Percentiles rank a stretch among this genome's conserved stretches.
These are phyloP conservation scores for Probosciger aterrimus DNA, from an alignment of 2,113 vertebrate species.

Conservation along the genomic window DNA sequence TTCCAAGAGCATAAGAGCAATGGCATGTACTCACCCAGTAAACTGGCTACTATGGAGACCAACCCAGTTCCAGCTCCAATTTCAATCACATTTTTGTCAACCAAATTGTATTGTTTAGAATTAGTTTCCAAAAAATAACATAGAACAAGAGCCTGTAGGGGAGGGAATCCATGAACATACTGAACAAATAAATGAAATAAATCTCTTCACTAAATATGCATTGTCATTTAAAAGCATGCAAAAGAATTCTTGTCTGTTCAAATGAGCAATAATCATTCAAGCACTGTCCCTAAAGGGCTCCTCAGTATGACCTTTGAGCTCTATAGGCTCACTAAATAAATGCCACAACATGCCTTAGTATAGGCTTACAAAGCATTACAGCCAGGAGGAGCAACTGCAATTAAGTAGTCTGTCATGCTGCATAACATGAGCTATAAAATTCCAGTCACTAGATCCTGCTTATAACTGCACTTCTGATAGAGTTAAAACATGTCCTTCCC, in stretches of 20 bases:
- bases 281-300: background rate
- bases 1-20: background rate
- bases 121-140: slow-evolving; percentile 92
- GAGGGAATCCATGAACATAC: background rate
- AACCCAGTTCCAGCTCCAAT: slow-evolving; percentile 95
- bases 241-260: background rate
- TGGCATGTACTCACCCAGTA: slow-evolving; percentile 80
- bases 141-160: slow-evolving; percentile 86
- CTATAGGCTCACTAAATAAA: background rate
- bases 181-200: background rate
- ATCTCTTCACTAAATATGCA: background rate
- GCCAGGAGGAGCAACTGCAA: background rate
- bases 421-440: background rate
- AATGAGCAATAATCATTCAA: background rate
- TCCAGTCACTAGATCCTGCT: background rate
- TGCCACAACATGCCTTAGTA: background rate
- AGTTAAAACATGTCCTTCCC: background rate
- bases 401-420: background rate
- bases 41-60: slow-evolving; percentile 87
- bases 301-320: background rate
- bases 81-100: slow-evolving; percentile 91
- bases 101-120: slow-evolving; percentile 78
- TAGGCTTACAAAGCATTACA: background rate
- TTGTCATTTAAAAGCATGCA: background rate
- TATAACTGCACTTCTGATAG: background rate